A percentile compares a stretch with the other conserved stretches of the same genome.
Evolutionary conservation across 1,140 invertebrate species (phyloP).

Genomic region (Drusus annulatus): DNA sequence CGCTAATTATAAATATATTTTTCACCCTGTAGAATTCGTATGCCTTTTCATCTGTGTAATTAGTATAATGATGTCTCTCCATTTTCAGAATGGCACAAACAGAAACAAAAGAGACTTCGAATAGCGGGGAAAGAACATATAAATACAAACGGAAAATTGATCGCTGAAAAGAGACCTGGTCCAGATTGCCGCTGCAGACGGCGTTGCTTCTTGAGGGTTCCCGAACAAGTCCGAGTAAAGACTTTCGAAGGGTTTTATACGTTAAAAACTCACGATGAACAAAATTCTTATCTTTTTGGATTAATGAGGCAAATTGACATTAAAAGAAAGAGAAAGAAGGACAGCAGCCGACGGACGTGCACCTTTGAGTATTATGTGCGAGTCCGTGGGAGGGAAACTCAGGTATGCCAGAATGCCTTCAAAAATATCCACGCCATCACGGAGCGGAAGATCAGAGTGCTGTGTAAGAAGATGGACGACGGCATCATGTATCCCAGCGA

Average conservation of each 20-base stretch:
- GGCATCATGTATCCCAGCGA: slow-evolving; percentile 74
- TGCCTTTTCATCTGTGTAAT: no score
- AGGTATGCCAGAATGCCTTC: slow-evolving; percentile 74
- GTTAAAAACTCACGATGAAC: slow-evolving; percentile 74
- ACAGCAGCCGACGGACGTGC: slow-evolving; percentile 71
- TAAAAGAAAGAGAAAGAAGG: slow-evolving; percentile 71
- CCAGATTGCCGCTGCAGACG: slow-evolving; percentile 72
- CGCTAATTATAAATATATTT: slow-evolving; percentile 38
- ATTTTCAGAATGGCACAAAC: slow-evolving; percentile 73
- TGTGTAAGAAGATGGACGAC: slow-evolving; percentile 74
- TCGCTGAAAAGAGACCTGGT: slow-evolving; percentile 70
- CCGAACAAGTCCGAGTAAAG: slow-evolving; percentile 68
- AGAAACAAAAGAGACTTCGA: slow-evolving; percentile 72
- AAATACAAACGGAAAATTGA: slow-evolving; percentile 72
- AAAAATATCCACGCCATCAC: slow-evolving; percentile 75
- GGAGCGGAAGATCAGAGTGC: slow-evolving; percentile 72
- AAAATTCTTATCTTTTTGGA: slow-evolving; percentile 75
- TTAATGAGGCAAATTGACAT: slow-evolving; percentile 73
- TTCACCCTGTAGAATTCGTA: not conserved
- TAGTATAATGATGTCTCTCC: no score
- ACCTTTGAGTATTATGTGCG: slow-evolving; percentile 74
- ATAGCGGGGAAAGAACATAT: slow-evolving; percentile 72
- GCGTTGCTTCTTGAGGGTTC: slow-evolving; percentile 71
- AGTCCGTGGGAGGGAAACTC: slow-evolving; percentile 71
- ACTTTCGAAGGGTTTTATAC: slow-evolving; percentile 74